Percentiles rank a stretch among this genome's conserved stretches.
Evolutionary conservation across 1,140 invertebrate genomes (phyloP).

Genomic region (Drosophila equinoxialis): DNA sequence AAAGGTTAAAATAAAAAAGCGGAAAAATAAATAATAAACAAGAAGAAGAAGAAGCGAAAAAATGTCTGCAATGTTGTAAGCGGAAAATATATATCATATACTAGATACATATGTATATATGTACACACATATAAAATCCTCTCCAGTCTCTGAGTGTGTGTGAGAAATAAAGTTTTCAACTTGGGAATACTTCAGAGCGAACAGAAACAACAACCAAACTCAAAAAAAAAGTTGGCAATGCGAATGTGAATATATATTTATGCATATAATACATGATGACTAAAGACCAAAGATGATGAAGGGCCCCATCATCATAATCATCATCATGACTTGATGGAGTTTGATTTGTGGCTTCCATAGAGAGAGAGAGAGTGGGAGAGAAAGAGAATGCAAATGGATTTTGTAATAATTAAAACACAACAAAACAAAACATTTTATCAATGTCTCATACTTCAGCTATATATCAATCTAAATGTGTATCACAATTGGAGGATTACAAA

Average conservation of each 20-base stretch:
- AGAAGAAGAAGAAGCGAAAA: conserved; percentile 22
- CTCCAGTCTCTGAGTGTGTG: conserved; percentile 8
- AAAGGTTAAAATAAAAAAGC: conserved; percentile 66
- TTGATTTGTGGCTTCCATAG: conserved; percentile 2
- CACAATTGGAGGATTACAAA: too few species aligned
- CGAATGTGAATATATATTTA: neutral
- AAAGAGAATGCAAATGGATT: conserved; percentile 1
- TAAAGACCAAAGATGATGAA: conserved; percentile 9
- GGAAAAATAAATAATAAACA: conserved; percentile 20
- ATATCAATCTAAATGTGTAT: neutral
- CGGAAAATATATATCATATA: conserved; percentile 65
- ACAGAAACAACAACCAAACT: neutral
- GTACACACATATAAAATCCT: neutral
- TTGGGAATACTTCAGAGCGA: neutral
- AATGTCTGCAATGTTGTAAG: conserved; percentile 66
- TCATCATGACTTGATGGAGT: neutral
- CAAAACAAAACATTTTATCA: conserved; percentile 1
- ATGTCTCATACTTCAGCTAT: neutral
- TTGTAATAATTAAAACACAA: conserved; percentile 8
- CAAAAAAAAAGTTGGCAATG: neutral
- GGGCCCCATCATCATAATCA: neutral
- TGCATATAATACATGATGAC: neutral
- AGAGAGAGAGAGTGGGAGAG: too few species aligned
- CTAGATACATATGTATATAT: neutral
- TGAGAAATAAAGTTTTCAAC: conserved; percentile 14